These are phyloP conservation scores for Tetrapedia diversipes DNA, from an alignment of 2,888 invertebrate species.

Conservation along the genomic window DNA sequence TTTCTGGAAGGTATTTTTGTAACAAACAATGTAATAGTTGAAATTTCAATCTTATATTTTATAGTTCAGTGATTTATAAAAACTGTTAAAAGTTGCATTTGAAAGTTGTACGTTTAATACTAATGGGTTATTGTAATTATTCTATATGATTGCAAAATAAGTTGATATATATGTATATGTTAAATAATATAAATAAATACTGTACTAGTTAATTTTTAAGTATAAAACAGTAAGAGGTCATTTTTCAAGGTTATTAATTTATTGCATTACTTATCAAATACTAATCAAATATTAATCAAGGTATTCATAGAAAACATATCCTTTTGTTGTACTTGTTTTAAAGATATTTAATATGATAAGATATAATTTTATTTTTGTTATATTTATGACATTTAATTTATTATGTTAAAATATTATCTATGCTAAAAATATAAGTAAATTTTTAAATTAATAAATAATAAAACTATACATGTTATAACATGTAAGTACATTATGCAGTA, in stretches of 20 bases:
- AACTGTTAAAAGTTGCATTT: not conserved
- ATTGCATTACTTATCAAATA: not conserved
- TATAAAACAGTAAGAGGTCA: conserved; percentile 50
- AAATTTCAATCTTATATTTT: not conserved
- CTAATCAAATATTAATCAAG: not conserved
- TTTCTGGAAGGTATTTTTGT: conserved; percentile 12
- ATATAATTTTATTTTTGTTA: not conserved
- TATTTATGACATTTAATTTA: not conserved
- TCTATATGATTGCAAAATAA: not conserved
- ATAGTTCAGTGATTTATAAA: not conserved
- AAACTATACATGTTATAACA: conserved; percentile 28
- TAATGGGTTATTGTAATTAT: not conserved
- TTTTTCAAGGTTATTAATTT: conserved; percentile 49
- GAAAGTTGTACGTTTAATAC: not conserved
- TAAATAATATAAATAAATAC: conserved; percentile 13
- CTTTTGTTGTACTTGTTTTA: not conserved
- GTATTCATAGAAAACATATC: not conserved
- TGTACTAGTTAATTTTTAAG: not conserved
- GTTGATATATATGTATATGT: not conserved
- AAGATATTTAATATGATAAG: not conserved
- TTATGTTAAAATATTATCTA: not conserved
- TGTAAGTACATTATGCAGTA: conserved; percentile 34
- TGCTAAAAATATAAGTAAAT: not conserved
- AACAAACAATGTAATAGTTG: not conserved
- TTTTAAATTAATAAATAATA: conserved; percentile 9